Percentiles rank a stretch among this genome's conserved stretches.
These are phyloP conservation scores for Heliconius hermathena DNA, from an alignment of 1,140 invertebrate genomes.

Conservation along the genomic window DNA sequence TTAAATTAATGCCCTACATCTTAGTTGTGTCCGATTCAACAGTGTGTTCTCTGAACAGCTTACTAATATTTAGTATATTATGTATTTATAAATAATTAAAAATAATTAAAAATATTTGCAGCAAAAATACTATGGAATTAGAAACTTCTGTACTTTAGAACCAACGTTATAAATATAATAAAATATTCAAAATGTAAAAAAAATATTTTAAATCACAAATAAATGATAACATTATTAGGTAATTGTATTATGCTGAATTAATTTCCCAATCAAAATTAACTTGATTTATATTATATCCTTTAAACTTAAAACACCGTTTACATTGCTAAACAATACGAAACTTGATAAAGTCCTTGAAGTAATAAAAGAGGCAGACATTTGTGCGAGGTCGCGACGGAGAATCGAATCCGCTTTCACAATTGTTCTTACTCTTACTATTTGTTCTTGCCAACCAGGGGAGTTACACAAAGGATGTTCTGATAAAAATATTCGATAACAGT, in stretches of 20 bases:
- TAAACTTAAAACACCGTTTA: slow-evolving; percentile 50
- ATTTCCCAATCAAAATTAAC: not conserved
- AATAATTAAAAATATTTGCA: not conserved
- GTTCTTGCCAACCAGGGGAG: slow-evolving; percentile 38
- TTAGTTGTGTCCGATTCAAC: slow-evolving; percentile 54
- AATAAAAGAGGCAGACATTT: slow-evolving; percentile 70
- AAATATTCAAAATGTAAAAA: not conserved
- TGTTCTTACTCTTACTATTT: slow-evolving; percentile 57
- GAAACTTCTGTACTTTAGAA: not conserved
- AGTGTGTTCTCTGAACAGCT: slow-evolving; percentile 43
- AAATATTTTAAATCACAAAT: not conserved
- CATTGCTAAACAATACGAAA: slow-evolving; percentile 56
- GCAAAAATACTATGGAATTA: not conserved
- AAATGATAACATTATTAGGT: not conserved
- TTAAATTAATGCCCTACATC: slow-evolving; percentile 74
- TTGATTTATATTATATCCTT: slow-evolving; percentile 12
- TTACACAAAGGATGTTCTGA: slow-evolving; percentile 63
- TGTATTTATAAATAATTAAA: not conserved
- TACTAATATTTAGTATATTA: not conserved
- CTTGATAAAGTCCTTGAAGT: slow-evolving; percentile 66
- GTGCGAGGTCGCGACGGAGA: slow-evolving; percentile 54
- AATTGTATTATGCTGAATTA: not conserved
- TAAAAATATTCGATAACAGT: slow-evolving; percentile 59
- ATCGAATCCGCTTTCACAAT: slow-evolving; percentile 55
- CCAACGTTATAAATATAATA: not conserved